Percentiles rank a stretch among this genome's conserved stretches.
Conservation (phyloP, 2,888 invertebrate genomes). For the Psylliodes chrysocephalus region DNA sequence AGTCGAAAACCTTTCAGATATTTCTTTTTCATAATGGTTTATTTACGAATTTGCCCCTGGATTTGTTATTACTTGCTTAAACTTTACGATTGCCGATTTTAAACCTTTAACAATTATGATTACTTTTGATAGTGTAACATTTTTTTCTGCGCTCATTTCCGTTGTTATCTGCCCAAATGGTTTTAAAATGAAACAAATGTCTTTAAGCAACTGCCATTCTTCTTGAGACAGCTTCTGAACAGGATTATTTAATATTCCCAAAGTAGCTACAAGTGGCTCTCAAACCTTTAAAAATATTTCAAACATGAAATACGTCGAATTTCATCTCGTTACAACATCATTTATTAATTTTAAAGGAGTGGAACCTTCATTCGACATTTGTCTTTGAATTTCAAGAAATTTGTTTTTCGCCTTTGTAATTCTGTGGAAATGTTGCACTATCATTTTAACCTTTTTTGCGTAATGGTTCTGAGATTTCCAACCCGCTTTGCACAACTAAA, state of each 20-base stretch:
- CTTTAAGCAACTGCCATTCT: constrained; percentile 39
- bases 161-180: constrained; percentile 40
- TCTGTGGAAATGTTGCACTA: constrained; percentile 28
- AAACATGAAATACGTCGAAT: neutral
- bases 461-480: neutral
- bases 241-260: constrained; percentile 41
- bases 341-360: constrained; percentile 19
- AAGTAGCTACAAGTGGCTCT: constrained; percentile 35
- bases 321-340: neutral
- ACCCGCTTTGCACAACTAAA: constrained; percentile 7
- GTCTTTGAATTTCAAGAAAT: too few relatives aligned
- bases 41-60: neutral
- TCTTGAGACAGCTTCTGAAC: constrained; percentile 32
- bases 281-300: constrained; percentile 17
- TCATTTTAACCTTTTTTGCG: constrained; percentile 21
- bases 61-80: neutral
- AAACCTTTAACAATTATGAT: neutral
- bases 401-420: too few relatives aligned
- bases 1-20: neutral
- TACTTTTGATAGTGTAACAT: neutral
- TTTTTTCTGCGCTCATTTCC: too few relatives aligned
- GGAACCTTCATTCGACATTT: too few relatives aligned
- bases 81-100: neutral
- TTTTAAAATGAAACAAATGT: constrained; percentile 36
- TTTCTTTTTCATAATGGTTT: neutral